A percentile compares a stretch with the other conserved stretches of the same genome.
Evolutionary conservation across 2,888 invertebrate species (phyloP).

Genomic region (Chaitophorus viminalis): DNA sequence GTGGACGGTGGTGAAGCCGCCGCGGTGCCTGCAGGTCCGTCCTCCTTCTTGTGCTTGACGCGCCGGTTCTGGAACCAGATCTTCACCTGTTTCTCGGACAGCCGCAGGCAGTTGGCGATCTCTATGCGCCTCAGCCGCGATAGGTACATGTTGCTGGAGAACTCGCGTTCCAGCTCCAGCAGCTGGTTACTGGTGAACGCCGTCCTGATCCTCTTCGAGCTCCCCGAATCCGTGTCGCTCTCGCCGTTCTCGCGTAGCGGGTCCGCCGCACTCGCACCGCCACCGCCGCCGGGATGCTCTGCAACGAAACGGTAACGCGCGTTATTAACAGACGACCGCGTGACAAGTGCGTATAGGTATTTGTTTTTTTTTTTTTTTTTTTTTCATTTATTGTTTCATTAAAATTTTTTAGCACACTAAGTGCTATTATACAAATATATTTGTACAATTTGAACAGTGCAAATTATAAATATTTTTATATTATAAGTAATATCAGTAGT

Average conservation of each 20-base stretch:
- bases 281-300: not conserved
- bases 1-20: conserved; percentile 69
- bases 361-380: too few species aligned
- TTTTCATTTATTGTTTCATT: too few species aligned
- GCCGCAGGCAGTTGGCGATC: conserved; percentile 86
- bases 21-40: conserved; percentile 69
- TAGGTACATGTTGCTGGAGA: conserved; percentile 88
- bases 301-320: not conserved
- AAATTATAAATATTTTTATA: too few species aligned
- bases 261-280: not conserved
- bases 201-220: conserved; percentile 89
- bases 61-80: conserved; percentile 95
- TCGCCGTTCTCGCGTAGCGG: conserved; percentile 11
- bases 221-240: conserved; percentile 68
- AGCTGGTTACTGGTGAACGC: conserved; percentile 93
- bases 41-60: conserved; percentile 93
- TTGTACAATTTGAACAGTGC: too few species aligned
- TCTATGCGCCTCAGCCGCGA: conserved; percentile 89
- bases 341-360: too few species aligned
- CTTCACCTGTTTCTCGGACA: conserved; percentile 95
- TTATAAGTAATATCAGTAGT: too few species aligned
- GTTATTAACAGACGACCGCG: too few species aligned
- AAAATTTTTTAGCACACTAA: too few species aligned
- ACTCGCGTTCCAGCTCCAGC: conserved; percentile 83
- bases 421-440: too few species aligned